A percentile compares a stretch with the other conserved stretches of the same genome.
These are phyloP conservation scores for Arctocebus calabarensis DNA, from an alignment of 2,797 vertebrate species.

Conservation along the genomic window DNA sequence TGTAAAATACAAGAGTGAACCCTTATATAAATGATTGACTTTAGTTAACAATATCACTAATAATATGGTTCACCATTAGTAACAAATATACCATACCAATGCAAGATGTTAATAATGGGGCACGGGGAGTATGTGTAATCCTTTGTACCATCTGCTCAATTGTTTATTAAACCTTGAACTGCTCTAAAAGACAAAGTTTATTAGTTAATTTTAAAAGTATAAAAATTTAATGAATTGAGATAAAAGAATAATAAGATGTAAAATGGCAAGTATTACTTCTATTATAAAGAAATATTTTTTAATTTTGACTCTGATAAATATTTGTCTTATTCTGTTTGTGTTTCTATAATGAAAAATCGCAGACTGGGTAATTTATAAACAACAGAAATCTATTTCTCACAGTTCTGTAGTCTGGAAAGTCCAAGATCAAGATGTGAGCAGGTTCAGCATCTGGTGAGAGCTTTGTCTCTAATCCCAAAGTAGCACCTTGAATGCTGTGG, in stretches of 20 bases:
- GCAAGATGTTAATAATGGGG: not conserved
- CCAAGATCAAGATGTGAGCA: not conserved
- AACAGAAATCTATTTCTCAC: not conserved
- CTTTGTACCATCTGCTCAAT: not conserved
- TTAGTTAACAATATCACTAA: not conserved
- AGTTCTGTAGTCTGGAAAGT: not conserved
- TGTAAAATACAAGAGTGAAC: not conserved
- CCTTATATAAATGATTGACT: not conserved
- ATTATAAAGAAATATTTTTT: not conserved
- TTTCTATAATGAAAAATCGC: not conserved
- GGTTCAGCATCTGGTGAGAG: not conserved
- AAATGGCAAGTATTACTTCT: not conserved
- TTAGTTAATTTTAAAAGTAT: not conserved
- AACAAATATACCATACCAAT: not conserved
- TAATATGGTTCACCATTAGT: not conserved
- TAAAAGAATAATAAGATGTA: not conserved
- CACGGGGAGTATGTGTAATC: not conserved
- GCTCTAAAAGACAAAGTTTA: not conserved
- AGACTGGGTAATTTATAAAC: not conserved
- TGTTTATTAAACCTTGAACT: not conserved
- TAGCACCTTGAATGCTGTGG: not conserved
- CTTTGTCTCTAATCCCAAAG: not conserved
- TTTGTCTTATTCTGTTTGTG: not conserved
- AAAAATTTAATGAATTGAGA: not conserved
- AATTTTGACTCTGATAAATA: not conserved